Conservation (phyloP, 2,113 vertebrate species). For the Chaenocephalus aceratus region DNA sequence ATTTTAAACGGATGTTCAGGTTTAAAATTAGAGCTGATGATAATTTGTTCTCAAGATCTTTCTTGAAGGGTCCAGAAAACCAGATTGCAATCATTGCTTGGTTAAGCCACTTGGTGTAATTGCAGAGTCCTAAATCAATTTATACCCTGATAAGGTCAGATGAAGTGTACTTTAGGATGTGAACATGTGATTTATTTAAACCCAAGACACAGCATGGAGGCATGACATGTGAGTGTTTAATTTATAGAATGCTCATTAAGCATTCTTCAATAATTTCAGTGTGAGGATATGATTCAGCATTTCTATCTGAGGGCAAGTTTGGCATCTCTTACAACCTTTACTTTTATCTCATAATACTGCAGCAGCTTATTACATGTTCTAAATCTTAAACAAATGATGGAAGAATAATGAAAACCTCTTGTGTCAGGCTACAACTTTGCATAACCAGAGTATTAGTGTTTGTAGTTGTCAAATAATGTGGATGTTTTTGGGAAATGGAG, state of each 20-base stretch:
- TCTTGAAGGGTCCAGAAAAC: constrained; percentile 27
- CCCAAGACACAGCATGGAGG: background rate
- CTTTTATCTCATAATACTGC: constrained; percentile 26
- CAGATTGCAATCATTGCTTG: constrained; percentile 10
- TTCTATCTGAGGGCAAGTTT: constrained; percentile 15
- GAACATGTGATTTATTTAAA: constrained; percentile 23
- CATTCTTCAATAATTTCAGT: constrained; percentile 1
- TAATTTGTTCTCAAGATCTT: constrained; percentile 35
- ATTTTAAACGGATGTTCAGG: constrained; percentile 74
- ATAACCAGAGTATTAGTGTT: constrained; percentile 16
- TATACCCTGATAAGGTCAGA: constrained; percentile 17
- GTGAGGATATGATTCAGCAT: constrained; percentile 25
- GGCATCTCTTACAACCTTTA: constrained; percentile 28
- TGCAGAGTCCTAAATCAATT: background rate
- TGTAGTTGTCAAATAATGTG: constrained; percentile 31
- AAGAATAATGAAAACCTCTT: constrained; percentile 32
- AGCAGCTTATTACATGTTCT: constrained; percentile 20
- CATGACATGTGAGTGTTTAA: constrained; percentile 17
- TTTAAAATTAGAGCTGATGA: constrained; percentile 47
- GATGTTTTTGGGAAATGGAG: constrained; percentile 10
- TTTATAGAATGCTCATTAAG: constrained; percentile 4
- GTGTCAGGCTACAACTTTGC: constrained; percentile 18
- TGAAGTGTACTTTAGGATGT: constrained; percentile 1
- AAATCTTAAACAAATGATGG: constrained; percentile 22
- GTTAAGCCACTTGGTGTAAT: constrained; percentile 15